Evolutionary conservation across 1,140 invertebrate genomes (phyloP).

Genomic region (Yoshiicerus persimilis): DNA sequence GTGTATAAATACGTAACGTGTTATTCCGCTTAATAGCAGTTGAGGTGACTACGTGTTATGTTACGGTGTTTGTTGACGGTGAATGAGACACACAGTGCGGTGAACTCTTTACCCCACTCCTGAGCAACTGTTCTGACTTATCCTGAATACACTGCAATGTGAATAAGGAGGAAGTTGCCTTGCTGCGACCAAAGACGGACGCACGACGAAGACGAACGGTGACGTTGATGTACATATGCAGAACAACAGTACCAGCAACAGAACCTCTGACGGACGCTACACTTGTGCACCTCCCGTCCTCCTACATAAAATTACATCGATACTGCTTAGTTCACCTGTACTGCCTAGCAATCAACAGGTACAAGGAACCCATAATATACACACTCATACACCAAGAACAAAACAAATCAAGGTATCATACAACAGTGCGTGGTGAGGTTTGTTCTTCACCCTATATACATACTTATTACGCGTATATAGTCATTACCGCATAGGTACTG

Average conservation of each 20-base stretch:
- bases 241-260: not conserved
- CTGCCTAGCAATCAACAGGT: not conserved
- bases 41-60: not conserved
- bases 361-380: not conserved
- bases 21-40: not conserved
- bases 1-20: not conserved
- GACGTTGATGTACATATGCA: not conserved
- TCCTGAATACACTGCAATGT: not conserved
- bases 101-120: not conserved
- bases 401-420: not conserved
- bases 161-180: not conserved
- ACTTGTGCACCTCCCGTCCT: not conserved
- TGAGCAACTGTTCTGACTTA: not conserved
- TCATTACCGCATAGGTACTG: not conserved
- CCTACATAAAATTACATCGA: not conserved
- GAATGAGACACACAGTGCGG: not conserved
- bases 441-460: not conserved
- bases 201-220: not conserved
- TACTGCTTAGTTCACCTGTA: not conserved
- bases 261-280: not conserved
- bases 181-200: not conserved
- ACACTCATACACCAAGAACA: not conserved
- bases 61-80: not conserved
- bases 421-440: no score
- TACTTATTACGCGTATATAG: not conserved